These are phyloP conservation scores for Macrosteles quadrilineatus DNA, from an alignment of 1,140 invertebrate species.

Conservation along the genomic window DNA sequence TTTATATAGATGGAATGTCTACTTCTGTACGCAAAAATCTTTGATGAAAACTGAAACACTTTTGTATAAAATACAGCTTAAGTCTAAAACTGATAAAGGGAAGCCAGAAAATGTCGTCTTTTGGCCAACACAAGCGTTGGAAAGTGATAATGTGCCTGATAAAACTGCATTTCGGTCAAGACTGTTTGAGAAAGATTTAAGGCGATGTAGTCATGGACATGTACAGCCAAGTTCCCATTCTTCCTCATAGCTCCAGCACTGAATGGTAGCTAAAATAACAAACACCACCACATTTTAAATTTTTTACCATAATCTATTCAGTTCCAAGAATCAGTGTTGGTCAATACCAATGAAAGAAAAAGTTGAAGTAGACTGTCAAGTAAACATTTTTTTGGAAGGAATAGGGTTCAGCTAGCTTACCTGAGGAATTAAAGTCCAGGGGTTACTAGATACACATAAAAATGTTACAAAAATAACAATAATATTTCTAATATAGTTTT, in stretches of 20 bases:
- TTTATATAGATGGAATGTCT: too few species aligned
- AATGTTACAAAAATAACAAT: background rate
- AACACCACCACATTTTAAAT: background rate
- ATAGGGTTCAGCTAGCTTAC: too few species aligned
- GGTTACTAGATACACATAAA: too few species aligned
- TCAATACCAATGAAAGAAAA: background rate
- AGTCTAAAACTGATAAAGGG: too few species aligned
- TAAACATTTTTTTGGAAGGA: background rate
- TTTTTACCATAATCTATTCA: background rate
- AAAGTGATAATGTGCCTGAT: too few species aligned
- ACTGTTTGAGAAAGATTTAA: background rate
- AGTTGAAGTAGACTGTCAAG: background rate
- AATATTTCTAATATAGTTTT: background rate
- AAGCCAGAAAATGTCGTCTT: too few species aligned
- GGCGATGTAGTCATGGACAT: constrained; percentile 11
- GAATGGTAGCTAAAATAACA: constrained; percentile 23
- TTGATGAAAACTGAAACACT: too few species aligned
- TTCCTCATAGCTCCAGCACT: constrained; percentile 23
- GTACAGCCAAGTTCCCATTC: constrained; percentile 10
- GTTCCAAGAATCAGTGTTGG: background rate
- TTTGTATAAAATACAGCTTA: too few species aligned
- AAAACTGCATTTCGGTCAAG: too few species aligned
- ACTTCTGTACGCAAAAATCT: too few species aligned
- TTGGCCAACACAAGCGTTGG: too few species aligned
- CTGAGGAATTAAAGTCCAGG: too few species aligned